Conservation (phyloP, 1,140 invertebrate species). For the Brachionus manjavacas region DNA sequence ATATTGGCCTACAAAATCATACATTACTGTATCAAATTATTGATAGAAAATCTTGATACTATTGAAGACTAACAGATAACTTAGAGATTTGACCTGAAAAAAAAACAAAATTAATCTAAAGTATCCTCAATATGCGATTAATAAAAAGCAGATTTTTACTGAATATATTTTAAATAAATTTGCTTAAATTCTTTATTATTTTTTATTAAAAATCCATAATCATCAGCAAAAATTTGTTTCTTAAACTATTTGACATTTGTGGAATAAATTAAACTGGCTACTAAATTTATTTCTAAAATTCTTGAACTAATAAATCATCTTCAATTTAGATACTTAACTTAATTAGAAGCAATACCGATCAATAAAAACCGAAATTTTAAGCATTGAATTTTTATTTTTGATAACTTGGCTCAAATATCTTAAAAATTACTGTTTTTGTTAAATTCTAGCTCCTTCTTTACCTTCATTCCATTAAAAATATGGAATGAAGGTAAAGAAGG, state of each 20-base stretch:
- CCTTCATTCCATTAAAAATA: no score
- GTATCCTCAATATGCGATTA: background rate
- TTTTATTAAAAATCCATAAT: background rate
- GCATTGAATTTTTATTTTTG: no score
- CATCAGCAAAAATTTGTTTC: background rate
- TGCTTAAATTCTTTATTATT: background rate
- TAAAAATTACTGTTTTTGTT: no score
- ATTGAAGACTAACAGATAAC: background rate
- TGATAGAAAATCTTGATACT: background rate
- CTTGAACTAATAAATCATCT: background rate
- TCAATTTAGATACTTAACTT: background rate
- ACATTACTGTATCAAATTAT: background rate
- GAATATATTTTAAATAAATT: background rate
- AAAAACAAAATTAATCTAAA: background rate
- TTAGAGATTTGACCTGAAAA: background rate
- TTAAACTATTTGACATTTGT: background rate
- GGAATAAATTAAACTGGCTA: background rate
- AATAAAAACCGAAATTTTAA: background rate
- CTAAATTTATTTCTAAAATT: background rate
- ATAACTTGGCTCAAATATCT: background rate
- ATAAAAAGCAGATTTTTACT: background rate
- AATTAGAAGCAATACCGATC: background rate
- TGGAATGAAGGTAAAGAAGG: no score
- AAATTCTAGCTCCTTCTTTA: no score
- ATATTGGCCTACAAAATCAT: background rate